Evolutionary conservation across 2,888 invertebrate genomes (phyloP).

Genomic region (Junonia oenone): DNA sequence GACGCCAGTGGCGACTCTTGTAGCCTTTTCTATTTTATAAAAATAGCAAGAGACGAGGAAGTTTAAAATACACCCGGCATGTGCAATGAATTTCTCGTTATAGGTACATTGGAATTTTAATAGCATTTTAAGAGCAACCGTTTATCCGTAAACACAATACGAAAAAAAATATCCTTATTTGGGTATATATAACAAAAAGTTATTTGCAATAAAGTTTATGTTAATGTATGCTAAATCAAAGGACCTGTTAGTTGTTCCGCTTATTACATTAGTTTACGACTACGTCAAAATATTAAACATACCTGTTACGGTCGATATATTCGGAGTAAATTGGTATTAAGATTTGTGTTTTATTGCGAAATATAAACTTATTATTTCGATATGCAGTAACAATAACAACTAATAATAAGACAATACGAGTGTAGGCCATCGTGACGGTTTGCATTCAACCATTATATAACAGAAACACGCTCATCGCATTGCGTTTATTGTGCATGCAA

Average conservation of each 20-base stretch:
- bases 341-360: background rate
- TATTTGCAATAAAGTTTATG: constrained; percentile 17
- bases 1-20: background rate
- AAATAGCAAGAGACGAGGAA: constrained; percentile 11
- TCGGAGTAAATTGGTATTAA: constrained; percentile 21
- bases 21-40: constrained; percentile 8
- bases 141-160: background rate
- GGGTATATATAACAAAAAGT: constrained; percentile 10
- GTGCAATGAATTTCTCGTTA: constrained; percentile 10
- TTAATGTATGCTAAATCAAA: constrained; percentile 31
- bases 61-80: constrained; percentile 19
- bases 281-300: constrained; percentile 23
- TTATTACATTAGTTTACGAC: constrained; percentile 28
- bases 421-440: constrained; percentile 14
- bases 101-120: background rate
- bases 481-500: constrained; percentile 46
- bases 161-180: constrained; percentile 1
- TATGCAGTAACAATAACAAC: background rate
- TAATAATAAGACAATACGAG: background rate
- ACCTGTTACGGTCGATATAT: constrained; percentile 28
- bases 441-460: constrained; percentile 24
- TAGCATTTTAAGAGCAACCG: background rate
- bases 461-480: constrained; percentile 16
- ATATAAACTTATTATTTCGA: background rate
- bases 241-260: constrained; percentile 23